Conservation (phyloP, 2,113 vertebrate species). For the Hepsetus odoe region DNA sequence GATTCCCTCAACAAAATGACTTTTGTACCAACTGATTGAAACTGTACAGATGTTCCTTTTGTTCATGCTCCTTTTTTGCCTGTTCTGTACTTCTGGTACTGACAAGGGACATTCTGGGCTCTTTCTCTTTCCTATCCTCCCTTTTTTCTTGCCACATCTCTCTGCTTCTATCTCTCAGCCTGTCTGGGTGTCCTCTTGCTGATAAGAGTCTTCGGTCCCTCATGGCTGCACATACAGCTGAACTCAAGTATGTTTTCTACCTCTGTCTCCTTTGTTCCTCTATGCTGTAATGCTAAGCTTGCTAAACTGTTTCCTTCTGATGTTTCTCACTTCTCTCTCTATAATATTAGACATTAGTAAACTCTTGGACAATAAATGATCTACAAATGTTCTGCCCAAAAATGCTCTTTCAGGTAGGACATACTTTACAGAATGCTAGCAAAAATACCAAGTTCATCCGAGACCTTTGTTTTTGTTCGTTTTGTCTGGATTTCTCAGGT, state of each 20-base stretch:
- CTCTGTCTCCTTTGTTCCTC: conserved; percentile 4
- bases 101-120: conserved; percentile 72
- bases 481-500: no score
- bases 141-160: conserved; percentile 59
- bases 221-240: conserved; percentile 99
- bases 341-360: neutral
- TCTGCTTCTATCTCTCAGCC: conserved; percentile 88
- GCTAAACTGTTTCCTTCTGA: conserved; percentile 1
- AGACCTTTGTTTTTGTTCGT: no score
- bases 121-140: conserved; percentile 51
- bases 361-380: neutral
- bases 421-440: no score
- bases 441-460: no score
- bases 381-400: neutral
- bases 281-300: neutral
- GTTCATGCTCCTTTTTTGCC: conserved; percentile 64
- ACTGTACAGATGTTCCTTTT: conserved; percentile 47
- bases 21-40: neutral
- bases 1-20: neutral
- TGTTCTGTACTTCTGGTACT: conserved; percentile 49
- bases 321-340: conserved; percentile 3
- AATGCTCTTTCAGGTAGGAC: neutral
- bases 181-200: conserved; percentile 99
- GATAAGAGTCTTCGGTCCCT: conserved; percentile 99
- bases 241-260: conserved; percentile 98